A percentile compares a stretch with the other conserved stretches of the same genome.
Evolutionary conservation across 2,797 vertebrate species (phyloP).

Genomic region (Clarias pachynema): DNA sequence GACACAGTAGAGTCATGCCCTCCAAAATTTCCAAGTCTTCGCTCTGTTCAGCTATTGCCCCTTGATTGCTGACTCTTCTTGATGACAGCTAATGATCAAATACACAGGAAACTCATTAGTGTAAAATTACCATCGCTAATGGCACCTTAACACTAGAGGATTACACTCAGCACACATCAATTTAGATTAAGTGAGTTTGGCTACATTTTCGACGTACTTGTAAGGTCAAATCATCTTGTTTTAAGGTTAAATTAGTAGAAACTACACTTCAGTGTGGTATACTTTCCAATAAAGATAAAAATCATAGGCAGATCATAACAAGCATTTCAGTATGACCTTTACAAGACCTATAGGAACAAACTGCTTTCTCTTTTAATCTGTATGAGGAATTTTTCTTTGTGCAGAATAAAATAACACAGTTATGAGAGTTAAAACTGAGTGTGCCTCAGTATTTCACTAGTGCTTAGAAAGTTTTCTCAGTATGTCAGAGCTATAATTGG

Average conservation of each 20-base stretch:
- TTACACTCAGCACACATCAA: neutral
- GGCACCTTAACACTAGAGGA: neutral
- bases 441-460: too few relatives aligned
- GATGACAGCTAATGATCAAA: constrained; percentile 29
- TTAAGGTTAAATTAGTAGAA: too few relatives aligned
- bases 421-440: too few relatives aligned
- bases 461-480: too few relatives aligned
- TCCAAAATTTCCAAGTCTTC: neutral
- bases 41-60: neutral
- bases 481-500: too few relatives aligned
- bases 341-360: neutral
- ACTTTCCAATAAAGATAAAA: neutral
- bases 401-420: too few relatives aligned
- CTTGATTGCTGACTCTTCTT: constrained; percentile 20
- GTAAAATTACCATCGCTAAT: constrained; percentile 22
- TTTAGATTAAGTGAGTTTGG: neutral
- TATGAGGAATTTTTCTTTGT: too few relatives aligned
- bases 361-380: neutral
- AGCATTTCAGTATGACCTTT: neutral
- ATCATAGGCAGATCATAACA: neutral
- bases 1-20: constrained; percentile 1
- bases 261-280: neutral
- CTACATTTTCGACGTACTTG: neutral
- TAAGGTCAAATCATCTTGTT: neutral
- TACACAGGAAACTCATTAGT: constrained; percentile 17